Base-by-base conservation (phyloP, 2,113 vertebrate genomes). In the Cryptomyrus ogoouensis region DNA sequence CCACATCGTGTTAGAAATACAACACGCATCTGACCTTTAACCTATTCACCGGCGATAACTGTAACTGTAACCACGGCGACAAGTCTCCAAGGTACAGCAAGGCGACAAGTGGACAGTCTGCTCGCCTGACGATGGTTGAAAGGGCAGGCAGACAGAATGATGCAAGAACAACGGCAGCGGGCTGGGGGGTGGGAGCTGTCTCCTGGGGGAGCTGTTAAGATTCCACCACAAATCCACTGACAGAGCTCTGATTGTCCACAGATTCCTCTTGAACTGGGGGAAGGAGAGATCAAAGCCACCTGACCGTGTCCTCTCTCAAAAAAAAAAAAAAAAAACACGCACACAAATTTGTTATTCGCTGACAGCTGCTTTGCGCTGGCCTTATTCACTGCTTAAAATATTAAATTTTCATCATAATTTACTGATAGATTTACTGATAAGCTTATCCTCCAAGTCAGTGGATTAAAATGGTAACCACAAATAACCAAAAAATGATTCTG, bases 201-300 rank as follows among this genome's bases (percentile, higher is more conserved):
- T 87, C 49, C 44, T 13, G 4, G 44, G 49, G 52, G n/a, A 46
- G 62, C 62, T 27, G 44, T 80, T 49, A 89, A 80, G 42, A 89
- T 89, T 89, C 88, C 88, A 80, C 13, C n/a, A 39, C 46, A 80
- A 52, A 89, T 87, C 27, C 31, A 53, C 47, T 89, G 88, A 83
- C 47, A 89, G 66, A 46, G 70, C 39, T 47, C 62, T 31, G 46
- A 89, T 21, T 89, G 88, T 83, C 66, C 70, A 39, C 27, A 53
- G 70, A 88, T 49, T 86, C 46, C n/a, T 49, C 44, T 47, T 86
- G 83, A 86, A 86, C 44, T 50, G 83, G 12, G 46, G n/a, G 47
- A 87, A 52, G 85, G 12, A 89, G 88, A 80, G 70, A 52, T 50
- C 62, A 39, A 50, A 49, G 27, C n/a, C 70, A 35, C 46, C 7